These are phyloP conservation scores for Congeria kusceri DNA, from an alignment of 2,888 invertebrate genomes.

Conservation along the genomic window DNA sequence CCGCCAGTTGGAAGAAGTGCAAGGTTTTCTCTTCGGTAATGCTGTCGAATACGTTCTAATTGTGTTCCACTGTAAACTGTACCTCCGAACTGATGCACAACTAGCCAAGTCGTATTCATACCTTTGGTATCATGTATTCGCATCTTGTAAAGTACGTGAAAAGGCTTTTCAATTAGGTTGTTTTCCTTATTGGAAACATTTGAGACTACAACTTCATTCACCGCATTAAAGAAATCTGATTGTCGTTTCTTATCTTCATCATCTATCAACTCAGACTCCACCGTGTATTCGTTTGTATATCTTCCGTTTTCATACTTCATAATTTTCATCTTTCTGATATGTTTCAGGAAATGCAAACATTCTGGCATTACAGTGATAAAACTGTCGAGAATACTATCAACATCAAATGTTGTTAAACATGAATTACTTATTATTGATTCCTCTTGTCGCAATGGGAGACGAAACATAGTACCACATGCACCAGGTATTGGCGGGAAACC, in stretches of 20 bases:
- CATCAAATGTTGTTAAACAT: slow-evolving; percentile 37
- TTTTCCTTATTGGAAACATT: slow-evolving; percentile 10
- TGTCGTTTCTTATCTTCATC: slow-evolving; percentile 14
- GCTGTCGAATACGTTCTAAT: slow-evolving; percentile 56
- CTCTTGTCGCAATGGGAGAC: slow-evolving; percentile 78
- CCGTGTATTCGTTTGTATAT: slow-evolving; percentile 44
- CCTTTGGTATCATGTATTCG: slow-evolving; percentile 16
- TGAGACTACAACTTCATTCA: slow-evolving; percentile 11
- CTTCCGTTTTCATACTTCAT: slow-evolving; percentile 45
- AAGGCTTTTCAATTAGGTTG: neutral
- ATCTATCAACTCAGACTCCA: slow-evolving; percentile 26
- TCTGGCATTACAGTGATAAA: slow-evolving; percentile 75
- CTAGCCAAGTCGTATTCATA: slow-evolving; percentile 62
- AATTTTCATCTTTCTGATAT: slow-evolving; percentile 70
- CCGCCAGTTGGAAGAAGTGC: slow-evolving; percentile 72
- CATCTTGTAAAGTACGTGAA: slow-evolving; percentile 38
- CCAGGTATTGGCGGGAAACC: slow-evolving; percentile 9
- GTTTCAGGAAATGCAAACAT: slow-evolving; percentile 80
- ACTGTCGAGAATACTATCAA: slow-evolving; percentile 66
- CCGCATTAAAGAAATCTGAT: slow-evolving; percentile 9
- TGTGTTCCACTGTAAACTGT: slow-evolving; percentile 30
- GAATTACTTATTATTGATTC: slow-evolving; percentile 72
- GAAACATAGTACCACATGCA: slow-evolving; percentile 75
- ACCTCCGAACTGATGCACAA: slow-evolving; percentile 76
- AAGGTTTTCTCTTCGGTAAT: slow-evolving; percentile 62